Conservation (phyloP, 2,888 invertebrate species). For the Philereme vetulata region DNA sequence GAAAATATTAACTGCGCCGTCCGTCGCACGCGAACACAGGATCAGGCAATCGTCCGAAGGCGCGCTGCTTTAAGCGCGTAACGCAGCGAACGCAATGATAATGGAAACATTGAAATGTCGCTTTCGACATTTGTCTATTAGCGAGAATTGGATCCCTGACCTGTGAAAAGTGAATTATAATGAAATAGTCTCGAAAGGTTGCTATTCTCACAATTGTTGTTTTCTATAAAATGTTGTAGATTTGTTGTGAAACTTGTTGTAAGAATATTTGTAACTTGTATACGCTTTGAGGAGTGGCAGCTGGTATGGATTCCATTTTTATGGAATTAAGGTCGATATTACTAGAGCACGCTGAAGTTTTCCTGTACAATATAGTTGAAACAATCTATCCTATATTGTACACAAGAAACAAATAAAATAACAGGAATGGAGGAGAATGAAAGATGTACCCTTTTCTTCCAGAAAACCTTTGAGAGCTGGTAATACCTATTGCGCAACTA, state of each 20-base stretch:
- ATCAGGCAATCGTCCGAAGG: too few relatives aligned
- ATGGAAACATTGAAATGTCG: too few relatives aligned
- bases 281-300: conserved; percentile 19
- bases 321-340: too few relatives aligned
- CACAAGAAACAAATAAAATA: not conserved
- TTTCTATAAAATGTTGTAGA: conserved; percentile 29
- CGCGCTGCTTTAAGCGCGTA: too few relatives aligned
- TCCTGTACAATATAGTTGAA: too few relatives aligned
- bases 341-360: too few relatives aligned
- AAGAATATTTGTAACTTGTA: conserved; percentile 41
- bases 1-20: too few relatives aligned
- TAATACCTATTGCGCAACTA: not conserved
- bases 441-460: not conserved
- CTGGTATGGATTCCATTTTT: conserved; percentile 1
- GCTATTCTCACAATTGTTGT: conserved; percentile 22
- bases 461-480: not conserved
- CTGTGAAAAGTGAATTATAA: not conserved
- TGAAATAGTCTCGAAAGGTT: conserved; percentile 38
- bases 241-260: conserved; percentile 59
- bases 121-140: not conserved
- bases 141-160: not conserved
- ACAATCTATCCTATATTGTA: too few relatives aligned
- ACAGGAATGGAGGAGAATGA: not conserved
- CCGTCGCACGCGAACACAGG: too few relatives aligned
- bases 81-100: too few relatives aligned